Percentiles rank a stretch among this genome's conserved stretches.
phyloP scores from a whole-genome alignment of 2,113 vertebrate species.

The Antennarius striatus region DNA sequence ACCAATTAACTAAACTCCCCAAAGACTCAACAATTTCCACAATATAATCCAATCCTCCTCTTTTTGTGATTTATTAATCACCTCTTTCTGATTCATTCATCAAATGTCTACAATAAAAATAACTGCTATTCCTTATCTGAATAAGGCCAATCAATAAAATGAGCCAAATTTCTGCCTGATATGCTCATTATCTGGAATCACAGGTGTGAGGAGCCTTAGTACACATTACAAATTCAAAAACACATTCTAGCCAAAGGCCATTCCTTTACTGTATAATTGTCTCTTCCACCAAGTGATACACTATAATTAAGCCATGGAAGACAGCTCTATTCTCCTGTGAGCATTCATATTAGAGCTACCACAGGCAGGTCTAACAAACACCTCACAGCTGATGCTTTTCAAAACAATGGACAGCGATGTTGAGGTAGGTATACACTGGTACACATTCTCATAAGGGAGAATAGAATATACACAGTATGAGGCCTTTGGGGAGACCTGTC shows the following conservation, averaged over 20 bases:
- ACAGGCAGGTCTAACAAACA: slow-evolving; percentile 72
- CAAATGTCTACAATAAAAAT: slow-evolving; percentile 6
- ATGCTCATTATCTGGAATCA: slow-evolving; percentile 69
- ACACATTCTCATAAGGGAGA: slow-evolving; percentile 60
- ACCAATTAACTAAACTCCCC: slow-evolving; percentile 41
- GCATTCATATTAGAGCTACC: slow-evolving; percentile 54
- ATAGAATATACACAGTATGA: slow-evolving; percentile 62
- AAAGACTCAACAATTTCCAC: no score
- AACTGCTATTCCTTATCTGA: slow-evolving; percentile 25
- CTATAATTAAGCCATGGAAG: slow-evolving; percentile 75
- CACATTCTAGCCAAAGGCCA: slow-evolving; percentile 73
- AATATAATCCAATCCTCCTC: neutral
- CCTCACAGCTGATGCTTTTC: slow-evolving; percentile 65
- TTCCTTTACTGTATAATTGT: slow-evolving; percentile 76
- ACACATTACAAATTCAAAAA: slow-evolving; percentile 71
- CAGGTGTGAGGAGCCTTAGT: slow-evolving; percentile 62
- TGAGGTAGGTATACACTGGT: slow-evolving; percentile 50
- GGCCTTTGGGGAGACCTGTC: slow-evolving; percentile 64
- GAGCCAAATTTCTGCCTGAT: slow-evolving; percentile 50
- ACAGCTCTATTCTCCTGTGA: slow-evolving; percentile 67
- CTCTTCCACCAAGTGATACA: slow-evolving; percentile 66
- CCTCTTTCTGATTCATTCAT: slow-evolving; percentile 39
- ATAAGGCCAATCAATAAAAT: slow-evolving; percentile 63
- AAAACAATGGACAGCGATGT: slow-evolving; percentile 64
- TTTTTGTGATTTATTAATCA: slow-evolving; percentile 1